These are phyloP conservation scores for Osmoderma eremita DNA, from an alignment of 2,888 invertebrate genomes.

Conservation along the genomic window DNA sequence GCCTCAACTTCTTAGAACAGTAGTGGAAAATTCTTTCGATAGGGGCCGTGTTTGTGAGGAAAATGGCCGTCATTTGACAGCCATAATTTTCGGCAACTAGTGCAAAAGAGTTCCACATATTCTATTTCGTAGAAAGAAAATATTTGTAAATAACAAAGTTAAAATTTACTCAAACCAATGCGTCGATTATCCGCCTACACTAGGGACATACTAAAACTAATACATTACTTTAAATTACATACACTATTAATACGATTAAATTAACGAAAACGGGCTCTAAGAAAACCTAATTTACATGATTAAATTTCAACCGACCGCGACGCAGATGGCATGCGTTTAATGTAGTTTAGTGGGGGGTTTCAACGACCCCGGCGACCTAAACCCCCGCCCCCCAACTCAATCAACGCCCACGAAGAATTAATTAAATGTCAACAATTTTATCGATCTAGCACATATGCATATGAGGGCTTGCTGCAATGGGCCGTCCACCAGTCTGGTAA, in stretches of 20 bases:
- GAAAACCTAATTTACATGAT: slow-evolving; percentile 21
- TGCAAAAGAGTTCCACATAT: no score
- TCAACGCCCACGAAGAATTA: slow-evolving; percentile 28
- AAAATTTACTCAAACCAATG: no score
- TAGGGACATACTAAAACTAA: no score
- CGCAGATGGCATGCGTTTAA: not conserved
- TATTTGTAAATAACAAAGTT: no score
- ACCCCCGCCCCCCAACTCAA: slow-evolving; percentile 9
- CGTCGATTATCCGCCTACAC: no score
- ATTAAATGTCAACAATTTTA: slow-evolving; percentile 36
- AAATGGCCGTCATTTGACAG: no score
- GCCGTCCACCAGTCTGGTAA: no score
- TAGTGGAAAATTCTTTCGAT: no score
- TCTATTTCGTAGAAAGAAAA: no score
- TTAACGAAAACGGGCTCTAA: slow-evolving; percentile 10
- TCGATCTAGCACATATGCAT: slow-evolving; percentile 22
- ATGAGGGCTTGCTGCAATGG: slow-evolving; percentile 3
- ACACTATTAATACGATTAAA: slow-evolving; percentile 2
- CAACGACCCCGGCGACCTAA: not conserved
- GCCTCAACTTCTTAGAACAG: no score
- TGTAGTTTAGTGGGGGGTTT: slow-evolving; percentile 7
- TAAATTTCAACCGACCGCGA: slow-evolving; percentile 3
- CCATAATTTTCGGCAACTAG: no score
- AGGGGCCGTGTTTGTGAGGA: no score
- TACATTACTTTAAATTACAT: not conserved